A percentile compares a stretch with the other conserved stretches of the same genome.
Conservation (phyloP, 2,113 vertebrate genomes). For the Melanerpes formicivorus region DNA sequence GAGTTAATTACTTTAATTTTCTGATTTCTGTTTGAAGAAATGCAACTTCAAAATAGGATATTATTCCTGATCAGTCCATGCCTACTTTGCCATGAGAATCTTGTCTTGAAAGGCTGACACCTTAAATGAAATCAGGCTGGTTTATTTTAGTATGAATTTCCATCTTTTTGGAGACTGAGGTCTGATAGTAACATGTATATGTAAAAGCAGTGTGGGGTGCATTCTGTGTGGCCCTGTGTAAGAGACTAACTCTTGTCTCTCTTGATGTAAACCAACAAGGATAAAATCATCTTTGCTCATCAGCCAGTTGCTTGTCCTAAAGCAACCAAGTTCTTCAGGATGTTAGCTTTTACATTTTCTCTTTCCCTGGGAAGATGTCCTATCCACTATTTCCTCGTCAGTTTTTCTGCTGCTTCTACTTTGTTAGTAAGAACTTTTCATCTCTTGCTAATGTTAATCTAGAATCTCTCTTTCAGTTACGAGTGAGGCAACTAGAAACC, state of each 20-base stretch:
- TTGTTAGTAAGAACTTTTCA: background rate
- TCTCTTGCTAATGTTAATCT: background rate
- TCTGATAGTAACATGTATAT: background rate
- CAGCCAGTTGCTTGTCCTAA: background rate
- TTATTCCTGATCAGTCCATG: background rate
- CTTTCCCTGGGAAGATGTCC: background rate
- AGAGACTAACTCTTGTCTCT: background rate
- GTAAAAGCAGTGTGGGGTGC: background rate
- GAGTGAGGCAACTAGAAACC: background rate
- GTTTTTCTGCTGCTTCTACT: background rate
- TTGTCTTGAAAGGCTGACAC: background rate
- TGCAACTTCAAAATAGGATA: background rate
- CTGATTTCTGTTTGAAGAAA: background rate
- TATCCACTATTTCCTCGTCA: background rate
- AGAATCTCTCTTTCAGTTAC: background rate
- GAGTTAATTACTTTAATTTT: conserved; percentile 19
- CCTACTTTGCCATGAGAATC: background rate
- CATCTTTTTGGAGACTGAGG: background rate
- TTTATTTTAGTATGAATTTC: background rate
- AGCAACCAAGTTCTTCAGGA: background rate
- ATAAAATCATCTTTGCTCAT: too few relatives aligned
- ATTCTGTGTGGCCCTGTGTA: background rate
- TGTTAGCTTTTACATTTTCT: background rate
- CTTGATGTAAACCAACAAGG: too few relatives aligned
- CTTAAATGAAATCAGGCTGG: background rate